These are phyloP conservation scores for Elephas maximus DNA, from an alignment of 2,113 vertebrate genomes.

Conservation along the genomic window DNA sequence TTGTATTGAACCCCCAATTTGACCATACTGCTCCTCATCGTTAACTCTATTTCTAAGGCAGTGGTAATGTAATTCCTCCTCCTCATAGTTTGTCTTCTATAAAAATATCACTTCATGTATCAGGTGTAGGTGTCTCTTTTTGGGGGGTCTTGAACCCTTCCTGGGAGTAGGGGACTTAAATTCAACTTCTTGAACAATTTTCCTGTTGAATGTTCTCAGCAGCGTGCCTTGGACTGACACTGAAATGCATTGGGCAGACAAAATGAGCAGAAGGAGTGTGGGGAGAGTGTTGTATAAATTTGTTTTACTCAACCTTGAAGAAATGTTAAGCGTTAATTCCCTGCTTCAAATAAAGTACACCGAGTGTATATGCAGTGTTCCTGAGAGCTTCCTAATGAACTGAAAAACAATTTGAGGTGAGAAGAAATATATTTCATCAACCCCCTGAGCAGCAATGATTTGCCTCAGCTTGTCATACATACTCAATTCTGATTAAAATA, in stretches of 20 bases:
- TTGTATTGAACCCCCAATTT: background rate
- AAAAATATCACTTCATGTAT: background rate
- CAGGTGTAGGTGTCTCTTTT: background rate
- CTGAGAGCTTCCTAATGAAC: conserved; percentile 84
- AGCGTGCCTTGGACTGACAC: background rate
- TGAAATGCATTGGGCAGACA: background rate
- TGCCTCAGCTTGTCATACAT: conserved; percentile 85
- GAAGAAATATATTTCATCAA: conserved; percentile 87
- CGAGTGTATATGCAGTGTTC: conserved; percentile 73
- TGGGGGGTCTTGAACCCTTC: background rate
- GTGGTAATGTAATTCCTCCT: background rate
- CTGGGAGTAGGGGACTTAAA: background rate
- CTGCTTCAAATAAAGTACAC: conserved; percentile 68
- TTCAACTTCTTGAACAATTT: conserved; percentile 10
- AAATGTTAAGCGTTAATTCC: conserved; percentile 65
- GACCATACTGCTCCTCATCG: background rate
- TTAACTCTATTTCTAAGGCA: background rate
- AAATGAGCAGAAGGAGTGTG: background rate
- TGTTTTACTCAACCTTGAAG: conserved; percentile 62
- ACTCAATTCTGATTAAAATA: conserved; percentile 89
- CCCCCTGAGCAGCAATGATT: conserved; percentile 89
- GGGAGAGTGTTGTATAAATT: background rate
- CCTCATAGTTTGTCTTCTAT: background rate
- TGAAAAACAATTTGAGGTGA: conserved; percentile 79
- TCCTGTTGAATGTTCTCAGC: conserved; percentile 15